These are phyloP conservation scores for Horisme vitalbata DNA, from an alignment of 2,888 invertebrate genomes.

Conservation along the genomic window DNA sequence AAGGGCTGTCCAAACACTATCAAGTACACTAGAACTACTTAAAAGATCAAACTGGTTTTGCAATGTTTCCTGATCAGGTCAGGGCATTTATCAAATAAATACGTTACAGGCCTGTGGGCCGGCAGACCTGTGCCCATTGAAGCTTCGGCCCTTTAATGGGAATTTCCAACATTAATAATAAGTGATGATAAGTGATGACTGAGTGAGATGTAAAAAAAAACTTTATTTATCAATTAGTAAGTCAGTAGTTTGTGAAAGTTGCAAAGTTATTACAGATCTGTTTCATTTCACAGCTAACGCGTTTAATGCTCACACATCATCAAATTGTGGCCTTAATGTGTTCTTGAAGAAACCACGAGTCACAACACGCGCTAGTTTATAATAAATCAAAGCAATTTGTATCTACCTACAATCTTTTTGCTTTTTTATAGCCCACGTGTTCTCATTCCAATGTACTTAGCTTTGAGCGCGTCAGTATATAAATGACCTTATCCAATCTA, in stretches of 20 bases:
- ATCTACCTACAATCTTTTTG: slow-evolving; percentile 28
- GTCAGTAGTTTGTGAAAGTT: slow-evolving; percentile 7
- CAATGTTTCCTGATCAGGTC: no score
- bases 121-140: no score
- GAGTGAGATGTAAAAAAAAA: no score
- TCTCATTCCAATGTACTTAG: slow-evolving; percentile 21
- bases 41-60: no score
- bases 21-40: no score
- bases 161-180: no score
- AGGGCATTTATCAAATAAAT: no score
- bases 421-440: slow-evolving; percentile 34
- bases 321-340: slow-evolving; percentile 23
- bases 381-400: slow-evolving; percentile 30
- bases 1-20: no score
- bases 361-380: slow-evolving; percentile 21
- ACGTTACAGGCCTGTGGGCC: no score
- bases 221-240: no score
- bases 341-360: slow-evolving; percentile 17
- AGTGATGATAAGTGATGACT: no score
- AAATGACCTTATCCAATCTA: slow-evolving; percentile 35
- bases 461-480: slow-evolving; percentile 12
- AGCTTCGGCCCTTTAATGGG: no score
- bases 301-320: slow-evolving; percentile 21
- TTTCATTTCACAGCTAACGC: slow-evolving; percentile 20
- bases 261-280: slow-evolving; percentile 11